Conservation (phyloP, 2,797 vertebrate species). For the Cephalopachus bancanus region DNA sequence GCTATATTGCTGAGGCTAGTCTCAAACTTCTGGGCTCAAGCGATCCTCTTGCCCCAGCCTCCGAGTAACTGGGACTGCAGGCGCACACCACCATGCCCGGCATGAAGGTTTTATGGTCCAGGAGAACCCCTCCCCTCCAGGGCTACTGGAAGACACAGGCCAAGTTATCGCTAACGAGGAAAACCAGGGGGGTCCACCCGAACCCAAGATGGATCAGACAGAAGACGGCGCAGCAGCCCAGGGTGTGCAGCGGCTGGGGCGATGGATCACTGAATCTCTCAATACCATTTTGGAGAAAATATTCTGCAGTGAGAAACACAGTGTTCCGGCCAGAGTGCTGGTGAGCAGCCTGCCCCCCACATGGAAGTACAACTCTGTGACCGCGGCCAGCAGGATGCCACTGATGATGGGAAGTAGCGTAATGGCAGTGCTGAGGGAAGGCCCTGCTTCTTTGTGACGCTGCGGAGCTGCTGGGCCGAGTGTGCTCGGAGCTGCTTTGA, state of each 20-base stretch:
- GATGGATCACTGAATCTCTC: background rate
- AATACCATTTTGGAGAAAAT: background rate
- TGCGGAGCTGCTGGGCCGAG: background rate
- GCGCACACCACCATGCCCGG: background rate
- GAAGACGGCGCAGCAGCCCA: background rate
- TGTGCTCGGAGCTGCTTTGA: slow-evolving; percentile 40
- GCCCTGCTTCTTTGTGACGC: background rate
- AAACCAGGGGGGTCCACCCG: background rate
- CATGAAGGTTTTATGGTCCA: background rate
- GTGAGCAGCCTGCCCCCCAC: background rate
- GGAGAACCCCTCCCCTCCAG: slow-evolving; percentile 49
- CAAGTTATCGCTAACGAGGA: slow-evolving; percentile 63
- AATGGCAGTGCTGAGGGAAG: background rate
- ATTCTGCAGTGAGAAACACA: slow-evolving; percentile 14
- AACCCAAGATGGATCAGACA: background rate
- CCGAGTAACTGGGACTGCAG: background rate
- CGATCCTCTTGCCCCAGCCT: background rate
- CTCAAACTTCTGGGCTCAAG: background rate
- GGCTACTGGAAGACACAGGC: slow-evolving; percentile 88
- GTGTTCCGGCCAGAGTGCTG: background rate
- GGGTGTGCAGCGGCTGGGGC: background rate
- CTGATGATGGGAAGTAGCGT: slow-evolving; percentile 17
- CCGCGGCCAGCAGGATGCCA: slow-evolving; percentile 44
- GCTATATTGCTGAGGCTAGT: background rate
- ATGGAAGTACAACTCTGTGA: slow-evolving; percentile 32